Base-by-base conservation (phyloP, 2,888 invertebrate species). In the Eupeodes latifasciatus region DNA sequence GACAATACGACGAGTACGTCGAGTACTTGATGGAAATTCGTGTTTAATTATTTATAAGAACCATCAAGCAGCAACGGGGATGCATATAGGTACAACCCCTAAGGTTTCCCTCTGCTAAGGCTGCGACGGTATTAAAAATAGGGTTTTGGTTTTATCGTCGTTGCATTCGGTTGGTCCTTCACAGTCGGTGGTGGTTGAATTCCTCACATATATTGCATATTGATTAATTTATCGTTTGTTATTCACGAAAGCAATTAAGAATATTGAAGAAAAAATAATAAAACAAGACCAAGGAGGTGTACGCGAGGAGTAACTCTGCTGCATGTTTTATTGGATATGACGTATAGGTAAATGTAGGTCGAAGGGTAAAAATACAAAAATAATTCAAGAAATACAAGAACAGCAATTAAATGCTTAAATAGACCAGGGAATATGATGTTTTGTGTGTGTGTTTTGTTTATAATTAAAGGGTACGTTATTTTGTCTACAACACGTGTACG, bases 241-340 rank as follows among this genome's bases (percentile, higher is more conserved):
- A 66, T 83, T 79, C 79, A 67, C 77, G 87, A 84, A 87, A 87
- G 80, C 83, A 87, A 87, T 87, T 87, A 80, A 83, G 71, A 86
- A 71, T 81, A 87, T 81, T 77, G 87, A 83, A 27, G 27, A 27
- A 27, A 27, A 27, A 27, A 27, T 27, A 27, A 27, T 27, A 27
- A 27, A 27, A 27, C 27, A 27, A 27, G 27, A 82, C 69, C n/a
- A 12, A 27, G 34, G 36, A 11, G 34, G 27, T 9, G 14, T 10
- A 4, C 14, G 27, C 16, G 53, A 67, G 69, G 49, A 69, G 67
- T 27, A 34, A 71, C 57, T 61, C 51, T 36, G 1, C 4, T 10
- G 14, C 5, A 3, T 12, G 34, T 0, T 34, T n/a, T 64, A 66
- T 49, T 49, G 47, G 14, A 66, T 66, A 69, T 61, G 12, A 69